phyloP scores from a whole-genome alignment of 2,797 vertebrate species.

The Hozukius guyotensis region DNA sequence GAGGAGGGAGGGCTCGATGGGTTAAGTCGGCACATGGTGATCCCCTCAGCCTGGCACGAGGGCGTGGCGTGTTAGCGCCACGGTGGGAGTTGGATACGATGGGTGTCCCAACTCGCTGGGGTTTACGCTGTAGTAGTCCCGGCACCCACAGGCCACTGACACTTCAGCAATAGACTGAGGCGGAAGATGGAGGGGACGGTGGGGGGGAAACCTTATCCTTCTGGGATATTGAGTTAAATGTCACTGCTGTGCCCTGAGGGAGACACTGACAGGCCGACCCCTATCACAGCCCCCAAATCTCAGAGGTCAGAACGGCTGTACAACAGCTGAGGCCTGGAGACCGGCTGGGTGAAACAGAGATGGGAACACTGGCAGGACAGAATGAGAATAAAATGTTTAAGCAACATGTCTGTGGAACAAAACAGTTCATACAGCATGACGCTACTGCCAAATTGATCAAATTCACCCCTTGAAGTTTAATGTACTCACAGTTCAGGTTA shows the following conservation, averaged over 20 bases:
- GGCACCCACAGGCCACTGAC: conserved; percentile 41
- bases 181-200: conserved; percentile 60
- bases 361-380: conserved; percentile 28
- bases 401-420: conserved; percentile 7
- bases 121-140: conserved; percentile 49
- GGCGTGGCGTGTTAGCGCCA: conserved; percentile 57
- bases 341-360: conserved; percentile 46
- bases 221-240: conserved; percentile 88
- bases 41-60: conserved; percentile 61
- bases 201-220: conserved; percentile 79
- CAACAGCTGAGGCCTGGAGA: conserved; percentile 77
- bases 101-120: conserved; percentile 58
- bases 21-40: conserved; percentile 62
- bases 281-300: conserved; percentile 74
- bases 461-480: not conserved
- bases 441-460: not conserved
- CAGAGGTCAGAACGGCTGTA: conserved; percentile 75
- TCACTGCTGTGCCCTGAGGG: conserved; percentile 77
- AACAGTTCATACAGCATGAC: not conserved
- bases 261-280: conserved; percentile 83
- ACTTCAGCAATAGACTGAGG: conserved; percentile 57
- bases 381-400: conserved; percentile 37
- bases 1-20: conserved; percentile 16
- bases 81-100: conserved; percentile 29
- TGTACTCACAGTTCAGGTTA: not conserved